A percentile compares a stretch with the other conserved stretches of the same genome.
phyloP scores from a whole-genome alignment of 2,797 vertebrate species.

The Hippocampus kuda region DNA sequence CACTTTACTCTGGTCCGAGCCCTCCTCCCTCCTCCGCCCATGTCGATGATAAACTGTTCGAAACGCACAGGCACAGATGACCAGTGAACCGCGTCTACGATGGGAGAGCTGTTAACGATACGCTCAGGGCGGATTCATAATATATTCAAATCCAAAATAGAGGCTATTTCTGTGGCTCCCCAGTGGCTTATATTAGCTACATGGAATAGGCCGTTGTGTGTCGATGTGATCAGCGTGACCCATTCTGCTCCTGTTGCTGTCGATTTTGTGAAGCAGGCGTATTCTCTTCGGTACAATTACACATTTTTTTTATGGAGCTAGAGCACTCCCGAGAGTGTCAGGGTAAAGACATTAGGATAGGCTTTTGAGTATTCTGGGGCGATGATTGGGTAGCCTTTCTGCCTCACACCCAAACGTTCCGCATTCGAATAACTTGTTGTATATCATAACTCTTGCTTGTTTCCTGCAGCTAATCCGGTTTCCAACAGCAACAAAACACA shows the following conservation, averaged over 20 bases:
- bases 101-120: conserved; percentile 43
- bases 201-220: conserved; percentile 48
- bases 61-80: conserved; percentile 40
- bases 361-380: not conserved
- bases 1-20: conserved; percentile 37
- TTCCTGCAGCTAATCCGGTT: not conserved
- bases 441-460: not conserved
- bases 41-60: conserved; percentile 56
- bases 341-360: not conserved
- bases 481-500: not conserved
- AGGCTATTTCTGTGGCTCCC: conserved; percentile 44
- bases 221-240: conserved; percentile 43
- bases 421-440: not conserved
- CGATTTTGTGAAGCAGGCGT: not conserved
- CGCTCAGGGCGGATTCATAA: conserved; percentile 43
- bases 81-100: conserved; percentile 43
- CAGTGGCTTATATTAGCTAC: conserved; percentile 40
- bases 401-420: not conserved
- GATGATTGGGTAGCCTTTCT: not conserved
- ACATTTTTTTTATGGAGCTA: not conserved
- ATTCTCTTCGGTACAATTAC: conserved; percentile 5
- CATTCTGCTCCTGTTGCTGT: conserved; percentile 27
- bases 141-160: conserved; percentile 54
- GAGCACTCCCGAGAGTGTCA: not conserved
- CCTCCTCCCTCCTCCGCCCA: not conserved